These are phyloP conservation scores for Eupithecia inturbata DNA, from an alignment of 2,888 invertebrate genomes.

Conservation along the genomic window DNA sequence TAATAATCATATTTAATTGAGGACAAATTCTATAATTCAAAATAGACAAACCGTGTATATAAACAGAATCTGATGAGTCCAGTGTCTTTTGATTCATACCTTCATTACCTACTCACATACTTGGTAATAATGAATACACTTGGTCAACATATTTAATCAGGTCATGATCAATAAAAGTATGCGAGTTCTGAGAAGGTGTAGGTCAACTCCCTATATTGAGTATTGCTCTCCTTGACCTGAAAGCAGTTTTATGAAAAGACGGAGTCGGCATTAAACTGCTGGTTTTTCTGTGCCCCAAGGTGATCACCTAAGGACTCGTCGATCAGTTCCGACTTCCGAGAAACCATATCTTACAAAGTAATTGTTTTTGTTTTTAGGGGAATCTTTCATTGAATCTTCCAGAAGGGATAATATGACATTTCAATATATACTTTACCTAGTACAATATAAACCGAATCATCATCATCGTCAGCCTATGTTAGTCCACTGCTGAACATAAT, in stretches of 20 bases:
- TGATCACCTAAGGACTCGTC: conserved; percentile 23
- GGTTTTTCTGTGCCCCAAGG: conserved; percentile 23
- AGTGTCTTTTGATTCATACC: not conserved
- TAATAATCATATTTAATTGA: not conserved
- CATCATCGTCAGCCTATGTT: no score
- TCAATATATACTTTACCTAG: not conserved
- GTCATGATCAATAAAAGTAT: conserved; percentile 33
- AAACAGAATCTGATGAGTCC: not conserved
- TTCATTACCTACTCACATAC: not conserved
- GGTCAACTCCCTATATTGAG: conserved; percentile 32
- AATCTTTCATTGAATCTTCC: not conserved
- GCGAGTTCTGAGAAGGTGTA: conserved; percentile 38
- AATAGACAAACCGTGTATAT: not conserved
- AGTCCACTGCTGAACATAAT: no score
- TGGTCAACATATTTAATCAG: conserved; percentile 22
- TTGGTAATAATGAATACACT: no score
- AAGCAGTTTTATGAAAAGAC: conserved; percentile 32
- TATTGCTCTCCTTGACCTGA: conserved; percentile 53
- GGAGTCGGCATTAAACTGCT: conserved; percentile 16
- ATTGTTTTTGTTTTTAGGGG: not conserved
- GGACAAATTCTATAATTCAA: not conserved
- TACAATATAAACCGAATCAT: not conserved
- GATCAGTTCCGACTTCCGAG: conserved; percentile 4
- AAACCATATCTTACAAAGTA: conserved; percentile 7
- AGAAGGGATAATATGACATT: not conserved